Evolutionary conservation across 2,888 invertebrate species (phyloP), one percentile per base, ranked within the genome.

Genomic region (Hermaeophaga mercurialis): DNA sequence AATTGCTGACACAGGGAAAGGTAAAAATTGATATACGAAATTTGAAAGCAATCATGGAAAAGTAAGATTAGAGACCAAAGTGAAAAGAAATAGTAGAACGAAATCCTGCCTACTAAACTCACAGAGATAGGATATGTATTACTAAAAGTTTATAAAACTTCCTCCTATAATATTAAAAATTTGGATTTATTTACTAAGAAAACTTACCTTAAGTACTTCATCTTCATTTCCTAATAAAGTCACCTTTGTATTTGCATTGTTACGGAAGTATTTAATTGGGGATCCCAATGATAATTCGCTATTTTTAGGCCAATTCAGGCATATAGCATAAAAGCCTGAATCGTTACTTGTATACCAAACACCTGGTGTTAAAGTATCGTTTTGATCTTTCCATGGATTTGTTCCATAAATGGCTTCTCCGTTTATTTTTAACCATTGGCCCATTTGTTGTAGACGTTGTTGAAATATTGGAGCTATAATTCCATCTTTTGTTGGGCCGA

Each of bases 401-500:
- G 86, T 85, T 2, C 78, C 80, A 71, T 94, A 96, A 64, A 96
- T 91, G 0, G 93, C 93, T 72, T 93, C 91, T 0, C 94, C 95
- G 69, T 95, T 96, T 8, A 71, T 78, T 1, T 77, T 70, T 9
- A 96, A 78, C 96, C 96, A 96, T 14, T 78, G 66, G 0, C 96
- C 96, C 66, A 96, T 82, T 64, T 86, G 82, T 8, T 84, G 76
- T 0, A 96, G 79, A 36, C 95, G 83, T 72, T 96, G 94, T 79
- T 94, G 89, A 78, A 89, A 94, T 71, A 96, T 89, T 0, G 92
- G 90, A 3, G 83, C 76, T 62, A 96, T 94, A 4, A 86, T 87
- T 3, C 96, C 96, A 66, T 93, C 91, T 71, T 89, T 90, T 0
- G 94, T 92, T 11, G 96, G 95, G 0, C 96, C 95, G 4, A 95